A percentile compares a stretch with the other conserved stretches of the same genome.
Evolutionary conservation across 2,113 vertebrate genomes (phyloP).

Genomic region (Megaceryle torquata): DNA sequence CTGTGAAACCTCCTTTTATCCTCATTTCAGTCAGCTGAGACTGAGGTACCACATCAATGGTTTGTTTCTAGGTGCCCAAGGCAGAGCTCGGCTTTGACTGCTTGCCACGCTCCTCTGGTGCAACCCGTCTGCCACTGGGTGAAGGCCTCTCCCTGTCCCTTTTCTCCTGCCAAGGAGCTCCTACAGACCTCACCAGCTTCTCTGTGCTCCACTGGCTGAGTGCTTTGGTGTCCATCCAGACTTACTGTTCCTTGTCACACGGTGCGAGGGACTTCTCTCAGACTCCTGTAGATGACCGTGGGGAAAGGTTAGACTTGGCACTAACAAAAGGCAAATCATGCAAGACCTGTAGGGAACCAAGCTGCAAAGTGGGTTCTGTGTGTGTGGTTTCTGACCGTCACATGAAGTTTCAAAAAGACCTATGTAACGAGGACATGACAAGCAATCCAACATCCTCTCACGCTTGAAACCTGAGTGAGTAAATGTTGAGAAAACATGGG

Average conservation of each 20-base stretch:
- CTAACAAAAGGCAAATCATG: background rate
- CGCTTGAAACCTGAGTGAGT: background rate
- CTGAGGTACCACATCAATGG: background rate
- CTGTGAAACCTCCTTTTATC: background rate
- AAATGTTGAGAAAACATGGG: background rate
- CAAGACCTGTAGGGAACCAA: background rate
- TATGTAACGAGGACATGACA: background rate
- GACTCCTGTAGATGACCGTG: rapidly evolving
- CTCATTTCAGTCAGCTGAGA: background rate
- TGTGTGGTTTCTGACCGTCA: background rate
- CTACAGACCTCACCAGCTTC: background rate
- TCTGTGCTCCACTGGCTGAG: background rate
- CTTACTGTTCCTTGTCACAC: background rate
- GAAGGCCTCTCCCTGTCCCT: background rate
- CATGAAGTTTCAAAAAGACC: background rate
- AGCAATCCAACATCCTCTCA: background rate
- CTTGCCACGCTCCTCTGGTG: rapidly evolving
- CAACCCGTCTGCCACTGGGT: background rate
- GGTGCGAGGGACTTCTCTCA: rapidly evolving
- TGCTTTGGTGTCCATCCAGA: background rate
- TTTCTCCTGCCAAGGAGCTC: background rate
- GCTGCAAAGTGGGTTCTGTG: background rate
- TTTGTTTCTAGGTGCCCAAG: background rate
- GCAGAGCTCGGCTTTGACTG: background rate
- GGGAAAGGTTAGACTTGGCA: background rate